Evolutionary conservation across 2,888 invertebrate genomes (phyloP).

Genomic region (Watsonalla binaria): DNA sequence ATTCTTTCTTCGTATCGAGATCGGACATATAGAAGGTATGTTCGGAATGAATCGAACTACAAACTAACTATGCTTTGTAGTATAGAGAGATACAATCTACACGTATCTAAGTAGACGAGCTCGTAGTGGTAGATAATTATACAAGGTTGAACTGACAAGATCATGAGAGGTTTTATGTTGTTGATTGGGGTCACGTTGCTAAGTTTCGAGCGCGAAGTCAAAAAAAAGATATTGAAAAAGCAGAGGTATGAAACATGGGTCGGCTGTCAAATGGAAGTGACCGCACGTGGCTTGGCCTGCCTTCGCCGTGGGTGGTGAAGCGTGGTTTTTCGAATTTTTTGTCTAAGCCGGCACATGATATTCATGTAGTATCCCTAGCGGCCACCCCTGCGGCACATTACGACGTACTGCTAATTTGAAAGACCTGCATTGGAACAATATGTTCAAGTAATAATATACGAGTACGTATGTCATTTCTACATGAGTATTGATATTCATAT

Average conservation of each 20-base stretch:
- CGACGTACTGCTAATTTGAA: constrained; percentile 8
- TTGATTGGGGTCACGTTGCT: neutral
- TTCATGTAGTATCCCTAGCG: constrained; percentile 28
- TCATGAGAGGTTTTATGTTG: neutral
- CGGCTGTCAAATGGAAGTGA: constrained; percentile 23
- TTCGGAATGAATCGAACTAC: constrained; percentile 45
- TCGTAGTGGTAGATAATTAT: constrained; percentile 3
- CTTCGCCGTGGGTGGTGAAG: constrained; percentile 33
- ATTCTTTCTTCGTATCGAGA: constrained; percentile 58
- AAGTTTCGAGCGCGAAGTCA: neutral
- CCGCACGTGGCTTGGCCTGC: constrained; percentile 31
- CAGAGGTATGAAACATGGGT: constrained; percentile 14
- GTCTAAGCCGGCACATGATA: constrained; percentile 43
- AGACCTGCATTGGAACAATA: constrained; percentile 5
- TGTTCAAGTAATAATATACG: constrained; percentile 5
- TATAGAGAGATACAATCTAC: constrained; percentile 41
- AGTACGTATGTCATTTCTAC: constrained; percentile 11
- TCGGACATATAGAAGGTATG: constrained; percentile 55
- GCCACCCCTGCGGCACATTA: constrained; percentile 21
- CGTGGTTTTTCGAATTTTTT: constrained; percentile 23
- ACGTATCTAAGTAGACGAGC: constrained; percentile 5
- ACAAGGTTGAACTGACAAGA: neutral
- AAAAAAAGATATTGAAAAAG: neutral
- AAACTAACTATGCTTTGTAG: constrained; percentile 33
- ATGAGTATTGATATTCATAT: constrained; percentile 9